Evolutionary conservation across 2,797 vertebrate species (phyloP).

Genomic region (Silurus aristotelis): DNA sequence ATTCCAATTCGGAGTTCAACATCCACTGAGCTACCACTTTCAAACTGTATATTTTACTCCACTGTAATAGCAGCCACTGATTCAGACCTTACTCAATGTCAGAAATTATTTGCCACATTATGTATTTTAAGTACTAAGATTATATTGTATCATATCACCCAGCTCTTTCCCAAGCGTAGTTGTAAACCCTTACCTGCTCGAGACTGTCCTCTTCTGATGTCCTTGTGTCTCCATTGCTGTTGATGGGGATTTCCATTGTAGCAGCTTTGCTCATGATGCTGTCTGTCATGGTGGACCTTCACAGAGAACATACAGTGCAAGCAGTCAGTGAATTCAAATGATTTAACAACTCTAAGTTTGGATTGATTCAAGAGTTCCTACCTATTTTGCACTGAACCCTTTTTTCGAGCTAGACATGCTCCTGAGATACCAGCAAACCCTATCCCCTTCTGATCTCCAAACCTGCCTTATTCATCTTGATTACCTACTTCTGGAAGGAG

Average conservation of each 20-base stretch:
- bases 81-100: not conserved
- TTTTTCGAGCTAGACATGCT: too few species aligned
- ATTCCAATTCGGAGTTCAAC: too few species aligned
- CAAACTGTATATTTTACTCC: not conserved
- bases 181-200: slow-evolving; percentile 81
- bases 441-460: too few species aligned
- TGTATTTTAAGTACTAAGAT: not conserved
- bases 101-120: too few species aligned
- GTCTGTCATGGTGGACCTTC: slow-evolving; percentile 84
- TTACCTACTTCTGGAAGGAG: too few species aligned
- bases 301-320: not conserved
- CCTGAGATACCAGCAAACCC: too few species aligned
- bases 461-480: too few species aligned
- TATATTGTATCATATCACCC: not conserved
- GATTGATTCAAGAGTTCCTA: too few species aligned
- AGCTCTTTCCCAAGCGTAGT: not conserved
- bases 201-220: slow-evolving; percentile 88
- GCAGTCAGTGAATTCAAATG: not conserved
- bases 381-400: too few species aligned
- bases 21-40: too few species aligned
- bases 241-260: slow-evolving; percentile 97
- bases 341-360: too few species aligned
- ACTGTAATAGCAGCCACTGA: not conserved
- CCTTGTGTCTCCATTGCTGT: slow-evolving; percentile 89
- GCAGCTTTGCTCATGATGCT: slow-evolving; percentile 94